Evolutionary conservation across 92 coral and sea anemone species (phyloP).

Genomic region (Hydrozoanthus gracilis): DNA sequence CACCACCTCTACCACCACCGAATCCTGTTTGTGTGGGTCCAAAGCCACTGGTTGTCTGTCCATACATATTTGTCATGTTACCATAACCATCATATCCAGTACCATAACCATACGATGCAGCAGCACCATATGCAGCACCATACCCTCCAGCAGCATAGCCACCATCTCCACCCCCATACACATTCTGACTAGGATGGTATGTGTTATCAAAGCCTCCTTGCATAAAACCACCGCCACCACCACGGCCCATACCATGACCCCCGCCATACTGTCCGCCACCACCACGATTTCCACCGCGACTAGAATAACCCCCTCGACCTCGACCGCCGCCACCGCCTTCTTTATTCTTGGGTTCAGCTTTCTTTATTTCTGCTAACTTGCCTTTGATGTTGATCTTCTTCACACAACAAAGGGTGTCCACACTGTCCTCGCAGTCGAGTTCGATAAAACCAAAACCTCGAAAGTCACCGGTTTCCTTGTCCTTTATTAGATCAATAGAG

Average conservation of each 20-base stretch:
- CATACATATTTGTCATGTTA: slow-evolving; percentile 38
- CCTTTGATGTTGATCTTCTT: slow-evolving; percentile 60
- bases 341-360: slow-evolving; percentile 67
- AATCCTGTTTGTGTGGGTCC: slow-evolving; percentile 23
- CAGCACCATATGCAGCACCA: slow-evolving; percentile 29
- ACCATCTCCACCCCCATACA: slow-evolving; percentile 26
- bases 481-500: slow-evolving; percentile 43
- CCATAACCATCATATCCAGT: slow-evolving; percentile 14
- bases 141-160: slow-evolving; percentile 11
- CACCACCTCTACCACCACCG: slow-evolving; percentile 49
- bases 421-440: slow-evolving; percentile 59
- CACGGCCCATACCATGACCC: slow-evolving; percentile 43
- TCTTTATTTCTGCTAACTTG: slow-evolving; percentile 68
- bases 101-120: background rate
- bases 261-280: slow-evolving; percentile 46
- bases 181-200: background rate
- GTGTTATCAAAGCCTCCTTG: slow-evolving; percentile 2
- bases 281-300: slow-evolving; percentile 45
- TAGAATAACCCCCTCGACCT: slow-evolving; percentile 41
- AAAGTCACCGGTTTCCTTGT: slow-evolving; percentile 49
- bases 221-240: slow-evolving; percentile 11
- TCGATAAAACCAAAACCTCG: slow-evolving; percentile 76
- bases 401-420: slow-evolving; percentile 66
- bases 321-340: slow-evolving; percentile 57
- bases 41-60: slow-evolving; percentile 36